Conservation (phyloP, 2,888 invertebrate species). For the Idaea aversata region DNA sequence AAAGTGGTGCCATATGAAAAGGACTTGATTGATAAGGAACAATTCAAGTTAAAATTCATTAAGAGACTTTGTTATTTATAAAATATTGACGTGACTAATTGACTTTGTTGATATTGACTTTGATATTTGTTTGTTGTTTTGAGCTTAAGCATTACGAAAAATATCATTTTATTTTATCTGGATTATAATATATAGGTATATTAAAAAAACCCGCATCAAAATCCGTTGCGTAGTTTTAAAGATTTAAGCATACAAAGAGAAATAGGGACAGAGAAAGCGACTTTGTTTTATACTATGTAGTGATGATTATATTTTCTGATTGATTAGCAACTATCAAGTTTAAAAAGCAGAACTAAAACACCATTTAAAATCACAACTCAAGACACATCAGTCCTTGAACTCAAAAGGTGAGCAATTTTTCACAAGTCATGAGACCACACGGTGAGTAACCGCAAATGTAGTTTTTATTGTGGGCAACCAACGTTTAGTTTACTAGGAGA, state of each 20-base stretch:
- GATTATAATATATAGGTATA: too few species aligned
- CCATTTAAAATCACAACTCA: neutral
- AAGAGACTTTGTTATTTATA: neutral
- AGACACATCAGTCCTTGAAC: conserved; percentile 30
- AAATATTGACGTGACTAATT: neutral
- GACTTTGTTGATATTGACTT: too few species aligned
- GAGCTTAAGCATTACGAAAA: too few species aligned
- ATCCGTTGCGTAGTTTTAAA: too few species aligned
- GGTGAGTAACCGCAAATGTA: conserved; percentile 42
- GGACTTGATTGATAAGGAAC: neutral
- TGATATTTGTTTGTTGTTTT: too few species aligned
- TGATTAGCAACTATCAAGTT: neutral
- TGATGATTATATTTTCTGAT: too few species aligned
- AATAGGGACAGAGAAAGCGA: too few species aligned
- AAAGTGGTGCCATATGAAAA: neutral
- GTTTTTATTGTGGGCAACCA: conserved; percentile 41
- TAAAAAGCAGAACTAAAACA: neutral
- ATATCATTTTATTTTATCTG: too few species aligned
- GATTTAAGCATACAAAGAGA: too few species aligned
- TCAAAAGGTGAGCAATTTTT: conserved; percentile 38
- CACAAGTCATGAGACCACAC: conserved; percentile 47
- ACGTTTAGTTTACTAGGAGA: conserved; percentile 47
- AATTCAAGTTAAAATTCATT: neutral
- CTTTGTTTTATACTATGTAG: too few species aligned
- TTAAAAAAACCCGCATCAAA: too few species aligned